These are phyloP conservation scores for Creontiades dilutus DNA, from an alignment of 2,888 invertebrate species.

Conservation along the genomic window DNA sequence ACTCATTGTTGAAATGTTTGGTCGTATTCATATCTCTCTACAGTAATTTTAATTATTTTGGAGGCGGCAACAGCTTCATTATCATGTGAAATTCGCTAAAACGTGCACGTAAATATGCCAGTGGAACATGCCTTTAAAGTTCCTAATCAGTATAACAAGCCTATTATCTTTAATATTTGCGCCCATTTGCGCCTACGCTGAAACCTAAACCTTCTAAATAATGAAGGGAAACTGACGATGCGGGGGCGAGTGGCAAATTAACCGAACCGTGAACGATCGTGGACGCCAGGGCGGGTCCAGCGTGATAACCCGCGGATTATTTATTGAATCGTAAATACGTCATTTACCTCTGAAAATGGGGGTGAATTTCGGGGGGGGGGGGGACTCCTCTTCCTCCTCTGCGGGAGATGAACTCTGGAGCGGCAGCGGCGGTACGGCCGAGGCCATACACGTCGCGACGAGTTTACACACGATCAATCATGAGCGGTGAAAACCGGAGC, in stretches of 20 bases:
- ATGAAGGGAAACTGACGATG: constrained; percentile 3
- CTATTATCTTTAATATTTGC: too few relatives aligned
- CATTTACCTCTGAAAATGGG: constrained; percentile 22
- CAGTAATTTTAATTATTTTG: too few relatives aligned
- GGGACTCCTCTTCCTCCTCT: too few relatives aligned
- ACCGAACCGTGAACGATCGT: constrained; percentile 4
- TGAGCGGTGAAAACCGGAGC: constrained; percentile 24
- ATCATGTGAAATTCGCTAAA: too few relatives aligned
- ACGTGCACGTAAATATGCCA: too few relatives aligned
- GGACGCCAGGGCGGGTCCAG: background rate
- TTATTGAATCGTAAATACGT: constrained; percentile 39
- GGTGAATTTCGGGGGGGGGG: background rate
- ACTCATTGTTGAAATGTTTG: too few relatives aligned
- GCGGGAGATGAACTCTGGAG: constrained; percentile 2
- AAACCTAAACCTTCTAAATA: background rate
- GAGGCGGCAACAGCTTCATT: too few relatives aligned
- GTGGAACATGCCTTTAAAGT: too few relatives aligned
- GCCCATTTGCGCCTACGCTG: too few relatives aligned
- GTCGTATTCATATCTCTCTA: too few relatives aligned
- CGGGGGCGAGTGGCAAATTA: background rate
- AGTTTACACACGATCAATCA: constrained; percentile 34
- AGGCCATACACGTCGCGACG: background rate
- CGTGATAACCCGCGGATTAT: background rate
- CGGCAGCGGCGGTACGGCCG: background rate
- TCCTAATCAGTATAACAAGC: too few relatives aligned